Evolutionary conservation across 2,113 vertebrate species (phyloP), one percentile per base, ranked within the genome.

Genomic region (Furnarius figulus): DNA sequence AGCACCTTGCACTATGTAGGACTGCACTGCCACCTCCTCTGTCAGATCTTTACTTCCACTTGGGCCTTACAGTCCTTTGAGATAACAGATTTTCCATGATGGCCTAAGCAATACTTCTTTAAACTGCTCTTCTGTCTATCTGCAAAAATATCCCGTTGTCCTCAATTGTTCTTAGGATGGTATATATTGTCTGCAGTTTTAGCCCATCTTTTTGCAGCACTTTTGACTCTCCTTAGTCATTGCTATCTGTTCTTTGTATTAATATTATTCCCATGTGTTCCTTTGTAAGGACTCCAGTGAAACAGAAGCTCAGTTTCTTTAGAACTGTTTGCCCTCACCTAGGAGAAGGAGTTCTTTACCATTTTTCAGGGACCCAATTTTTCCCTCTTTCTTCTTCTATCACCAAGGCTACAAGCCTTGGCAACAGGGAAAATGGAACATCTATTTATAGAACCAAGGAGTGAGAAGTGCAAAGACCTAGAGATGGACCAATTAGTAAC

Each of bases 351-450:
- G 44, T 52, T 87, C 62, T 87, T 71, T 53, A 50, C 49, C n/a
- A 37, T 50, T 91, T 78, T 85, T 72, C 84, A 81, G 73, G 35
- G 63, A 93, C 76, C 20, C 46, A 65, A 7, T 90, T 94, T 91
- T 88, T 39, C 31, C 33, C 33, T 61, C 35, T 83, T 85, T 74
- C 72, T 91, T 96, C 66, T 85, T 93, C 92, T 89, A 89, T 97
- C 95, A 96, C 96, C 97, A 97, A 95, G 95, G 90, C 89, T 97
- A 97, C 94, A 86, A 95, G 87, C 94, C 96, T 96, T 88, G 93
- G 93, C 93, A 97, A 95, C 95, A 88, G 81, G 73, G 40, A 96
- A 95, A 96, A 90, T 5, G 8, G 94, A 91, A 86, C 42, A 93
- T 87, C 83, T 97, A 95, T 97, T 95, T 97, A 95, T 96, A 97